Conservation (phyloP, 2,888 invertebrate species). For the Eumacrocentrus americanus region DNA sequence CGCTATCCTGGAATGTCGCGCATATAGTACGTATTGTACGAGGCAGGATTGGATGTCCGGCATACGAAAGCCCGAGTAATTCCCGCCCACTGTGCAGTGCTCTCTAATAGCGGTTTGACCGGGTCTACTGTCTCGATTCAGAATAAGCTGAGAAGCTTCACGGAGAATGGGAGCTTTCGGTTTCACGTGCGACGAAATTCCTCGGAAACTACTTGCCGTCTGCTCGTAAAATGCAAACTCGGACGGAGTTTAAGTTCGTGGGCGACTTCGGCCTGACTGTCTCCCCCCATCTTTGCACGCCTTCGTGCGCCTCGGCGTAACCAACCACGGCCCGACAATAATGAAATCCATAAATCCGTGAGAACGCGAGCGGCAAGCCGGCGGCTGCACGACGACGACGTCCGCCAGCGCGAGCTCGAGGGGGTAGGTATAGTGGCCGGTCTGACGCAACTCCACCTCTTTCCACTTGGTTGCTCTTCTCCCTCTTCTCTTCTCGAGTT, state of each 20-base stretch:
- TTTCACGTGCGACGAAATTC: constrained; percentile 30
- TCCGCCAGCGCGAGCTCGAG: constrained; percentile 10
- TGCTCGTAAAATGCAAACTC: constrained; percentile 59
- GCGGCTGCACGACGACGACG: constrained; percentile 33
- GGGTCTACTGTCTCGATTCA: background rate
- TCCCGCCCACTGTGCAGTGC: constrained; percentile 4
- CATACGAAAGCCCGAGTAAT: constrained; percentile 3
- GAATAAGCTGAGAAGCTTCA: no score
- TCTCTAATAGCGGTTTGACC: constrained; percentile 15
- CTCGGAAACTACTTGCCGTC: constrained; percentile 36
- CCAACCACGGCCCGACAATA: constrained; percentile 69
- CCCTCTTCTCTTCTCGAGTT: constrained; percentile 28
- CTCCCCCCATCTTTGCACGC: constrained; percentile 32
- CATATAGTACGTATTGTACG: background rate
- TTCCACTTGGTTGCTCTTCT: constrained; percentile 34
- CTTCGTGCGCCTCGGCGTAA: constrained; percentile 56
- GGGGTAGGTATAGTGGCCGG: background rate
- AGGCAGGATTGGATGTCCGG: constrained; percentile 8
- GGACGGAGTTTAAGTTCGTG: constrained; percentile 55
- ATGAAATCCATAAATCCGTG: constrained; percentile 73
- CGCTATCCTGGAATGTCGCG: no score
- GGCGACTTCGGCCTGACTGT: constrained; percentile 30
- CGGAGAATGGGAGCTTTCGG: background rate
- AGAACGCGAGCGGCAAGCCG: constrained; percentile 60
- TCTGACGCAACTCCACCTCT: constrained; percentile 35